phyloP scores from a whole-genome alignment of 2,797 vertebrate genomes.

The Hapalemur alaotrensis region DNA sequence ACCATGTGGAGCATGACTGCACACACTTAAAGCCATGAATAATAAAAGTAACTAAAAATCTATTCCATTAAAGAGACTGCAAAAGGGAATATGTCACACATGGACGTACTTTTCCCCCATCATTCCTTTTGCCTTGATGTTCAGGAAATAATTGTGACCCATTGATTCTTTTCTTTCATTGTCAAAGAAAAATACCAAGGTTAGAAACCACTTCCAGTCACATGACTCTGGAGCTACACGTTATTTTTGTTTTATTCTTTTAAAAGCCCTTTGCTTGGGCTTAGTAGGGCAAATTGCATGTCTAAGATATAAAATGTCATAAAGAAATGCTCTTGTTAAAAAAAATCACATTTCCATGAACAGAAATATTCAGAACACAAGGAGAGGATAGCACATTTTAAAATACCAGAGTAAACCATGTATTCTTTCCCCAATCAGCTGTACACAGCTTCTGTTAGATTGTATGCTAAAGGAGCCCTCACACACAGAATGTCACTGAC shows the following conservation, averaged over 20 bases:
- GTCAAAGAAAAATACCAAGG: slow-evolving; percentile 4
- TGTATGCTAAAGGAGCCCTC: slow-evolving; percentile 72
- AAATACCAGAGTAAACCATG: slow-evolving; percentile 73
- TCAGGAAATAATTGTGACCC: neutral
- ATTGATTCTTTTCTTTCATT: neutral
- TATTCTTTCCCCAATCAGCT: slow-evolving; percentile 73
- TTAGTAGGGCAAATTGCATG: slow-evolving; percentile 61
- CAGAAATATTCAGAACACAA: slow-evolving; percentile 77
- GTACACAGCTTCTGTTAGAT: slow-evolving; percentile 74
- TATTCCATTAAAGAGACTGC: neutral
- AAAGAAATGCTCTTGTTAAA: slow-evolving; percentile 67
- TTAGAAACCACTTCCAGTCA: neutral
- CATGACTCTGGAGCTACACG: neutral
- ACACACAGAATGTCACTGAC: slow-evolving; percentile 72
- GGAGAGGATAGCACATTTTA: slow-evolving; percentile 76
- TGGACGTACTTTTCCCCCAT: neutral
- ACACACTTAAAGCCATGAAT: neutral
- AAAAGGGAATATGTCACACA: neutral
- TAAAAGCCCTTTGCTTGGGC: slow-evolving; percentile 42
- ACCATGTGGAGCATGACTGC: neutral
- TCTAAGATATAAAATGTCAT: slow-evolving; percentile 73
- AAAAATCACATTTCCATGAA: slow-evolving; percentile 72
- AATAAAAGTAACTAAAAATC: neutral
- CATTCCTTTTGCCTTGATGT: neutral
- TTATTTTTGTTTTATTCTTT: slow-evolving; percentile 33